Percentiles rank a stretch among this genome's conserved stretches.
Conservation (phyloP, 2,113 vertebrate species). For the Octodon degus region DNA sequence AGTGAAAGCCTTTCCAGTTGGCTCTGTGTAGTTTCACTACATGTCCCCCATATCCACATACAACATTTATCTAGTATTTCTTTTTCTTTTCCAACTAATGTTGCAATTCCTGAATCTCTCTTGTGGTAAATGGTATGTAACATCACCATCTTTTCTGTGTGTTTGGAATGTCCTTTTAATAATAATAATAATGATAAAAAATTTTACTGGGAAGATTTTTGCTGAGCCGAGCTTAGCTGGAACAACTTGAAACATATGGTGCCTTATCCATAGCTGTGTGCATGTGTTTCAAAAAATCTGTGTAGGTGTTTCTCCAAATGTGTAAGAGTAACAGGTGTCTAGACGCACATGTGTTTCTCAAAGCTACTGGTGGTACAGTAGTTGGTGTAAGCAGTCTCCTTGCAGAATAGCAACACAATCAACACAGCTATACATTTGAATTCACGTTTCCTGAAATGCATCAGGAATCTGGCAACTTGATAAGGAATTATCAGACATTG, state of each 20-base stretch:
- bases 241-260: constrained; percentile 66
- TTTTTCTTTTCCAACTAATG: neutral
- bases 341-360: neutral
- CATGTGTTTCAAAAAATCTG: constrained; percentile 64
- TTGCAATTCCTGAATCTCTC: neutral
- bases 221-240: constrained; percentile 39
- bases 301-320: constrained; percentile 70
- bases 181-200: neutral
- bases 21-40: neutral
- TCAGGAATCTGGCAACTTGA: constrained; percentile 61
- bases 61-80: neutral
- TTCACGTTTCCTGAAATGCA: constrained; percentile 68
- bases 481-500: constrained; percentile 61
- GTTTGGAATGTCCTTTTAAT: constrained; percentile 30
- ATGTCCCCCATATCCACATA: rapidly evolving
- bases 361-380: constrained; percentile 68
- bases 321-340: constrained; percentile 76
- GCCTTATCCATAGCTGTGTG: constrained; percentile 47
- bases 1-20: neutral
- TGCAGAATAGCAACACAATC: neutral
- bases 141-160: neutral
- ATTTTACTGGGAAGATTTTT: constrained; percentile 33
- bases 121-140: neutral
- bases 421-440: constrained; percentile 73
- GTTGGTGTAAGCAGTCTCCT: constrained; percentile 62